Evolutionary conservation across 2,888 invertebrate genomes (phyloP).

Genomic region (Dasysyrphus tricinctus): DNA sequence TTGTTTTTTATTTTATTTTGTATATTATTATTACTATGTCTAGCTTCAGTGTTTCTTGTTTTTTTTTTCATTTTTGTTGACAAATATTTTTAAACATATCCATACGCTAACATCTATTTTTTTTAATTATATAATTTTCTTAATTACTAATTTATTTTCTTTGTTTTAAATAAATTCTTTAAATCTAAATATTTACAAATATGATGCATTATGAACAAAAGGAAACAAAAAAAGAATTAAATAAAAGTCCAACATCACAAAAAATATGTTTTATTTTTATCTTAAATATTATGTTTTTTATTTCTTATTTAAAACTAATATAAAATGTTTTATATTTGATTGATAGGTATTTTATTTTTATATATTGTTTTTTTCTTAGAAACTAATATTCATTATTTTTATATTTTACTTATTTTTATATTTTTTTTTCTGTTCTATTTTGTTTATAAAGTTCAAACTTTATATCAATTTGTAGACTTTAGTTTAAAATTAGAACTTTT

Average conservation of each 20-base stretch:
- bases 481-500: slow-evolving; percentile 44
- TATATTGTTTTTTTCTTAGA: slow-evolving; percentile 15
- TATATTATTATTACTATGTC: slow-evolving; percentile 63
- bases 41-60: slow-evolving; percentile 48
- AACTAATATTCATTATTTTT: slow-evolving; percentile 2
- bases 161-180: slow-evolving; percentile 33
- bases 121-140: slow-evolving; percentile 50
- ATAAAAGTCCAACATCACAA: slow-evolving; percentile 64
- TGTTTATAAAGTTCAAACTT: slow-evolving; percentile 53
- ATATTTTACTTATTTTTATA: slow-evolving; percentile 19
- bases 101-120: slow-evolving; percentile 61
- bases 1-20: slow-evolving; percentile 59
- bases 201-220: slow-evolving; percentile 33
- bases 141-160: slow-evolving; percentile 41
- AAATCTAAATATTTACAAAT: slow-evolving; percentile 63
- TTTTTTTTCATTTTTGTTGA: slow-evolving; percentile 45
- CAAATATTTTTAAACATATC: slow-evolving; percentile 65
- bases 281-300: slow-evolving; percentile 12
- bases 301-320: slow-evolving; percentile 21
- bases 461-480: slow-evolving; percentile 18
- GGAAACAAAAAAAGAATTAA: slow-evolving; percentile 24
- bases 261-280: slow-evolving; percentile 49
- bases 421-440: slow-evolving; percentile 8
- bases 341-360: slow-evolving; percentile 50
- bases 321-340: slow-evolving; percentile 56